Evolutionary conservation across 2,888 invertebrate species (phyloP), one percentile per base, ranked within the genome.

Genomic region (Heliconius hortense): DNA sequence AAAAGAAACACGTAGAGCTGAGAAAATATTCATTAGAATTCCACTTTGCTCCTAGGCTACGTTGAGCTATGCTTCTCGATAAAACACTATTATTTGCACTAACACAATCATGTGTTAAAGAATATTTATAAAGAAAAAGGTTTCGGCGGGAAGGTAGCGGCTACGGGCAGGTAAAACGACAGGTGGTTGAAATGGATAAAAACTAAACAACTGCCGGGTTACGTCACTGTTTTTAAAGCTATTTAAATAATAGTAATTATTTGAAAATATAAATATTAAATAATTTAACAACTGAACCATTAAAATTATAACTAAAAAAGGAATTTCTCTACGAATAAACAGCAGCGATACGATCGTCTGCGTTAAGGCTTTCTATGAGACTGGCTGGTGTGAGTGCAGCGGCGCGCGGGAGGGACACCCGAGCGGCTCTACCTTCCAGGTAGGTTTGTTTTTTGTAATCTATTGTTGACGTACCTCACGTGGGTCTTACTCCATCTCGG

Each of bases 391-490:
- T 78, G 88, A 82, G 85, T 84, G 81, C 74, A 78, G 81, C 79
- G 82, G 81, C 76, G 90, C 86, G 90, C 88, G 89, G 88, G 90
- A 87, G 88, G 85, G 84, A 83, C 83, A 82, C 82, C 81, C 85
- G 84, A 81, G 85, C 85, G 84, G 78, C 80, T 80, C 77, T 88
- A 89, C 91, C 90, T 90, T 89, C 88, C 93, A 93, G 94, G 93
- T 93, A 93, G 84, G 85, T 83, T 84, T 81, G 83, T 83, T 90
- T 91, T 91, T 83, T 79, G 77, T 87, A 86, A 87, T 87, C 93
- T 91, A 92, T 93, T 93, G 93, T 93, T 91, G 89, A 89, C 89
- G 82, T 87, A 84, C 84, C 89, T 90, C 93, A 92, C 92, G 92
- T 93, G 92, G 89, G 88, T 83, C 84, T 82, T 81, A 76, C 73